These are phyloP conservation scores for Aphidius gifuensis DNA, from an alignment of 1,140 invertebrate species.

Conservation along the genomic window DNA sequence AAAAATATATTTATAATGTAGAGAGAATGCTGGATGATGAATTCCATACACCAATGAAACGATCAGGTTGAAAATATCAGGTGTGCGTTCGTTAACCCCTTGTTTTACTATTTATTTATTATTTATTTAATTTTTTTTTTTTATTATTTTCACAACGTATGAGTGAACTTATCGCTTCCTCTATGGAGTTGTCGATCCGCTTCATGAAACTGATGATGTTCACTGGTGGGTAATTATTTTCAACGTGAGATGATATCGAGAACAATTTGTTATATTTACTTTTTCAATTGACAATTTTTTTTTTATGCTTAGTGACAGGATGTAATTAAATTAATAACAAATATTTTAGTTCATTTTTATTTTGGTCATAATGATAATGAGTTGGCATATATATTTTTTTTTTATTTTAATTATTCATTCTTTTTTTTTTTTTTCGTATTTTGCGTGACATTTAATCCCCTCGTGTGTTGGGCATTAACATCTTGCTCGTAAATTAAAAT, in stretches of 20 bases:
- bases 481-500: no score
- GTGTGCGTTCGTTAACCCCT: conserved; percentile 10
- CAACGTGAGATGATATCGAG: conserved; percentile 14
- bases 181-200: conserved; percentile 2
- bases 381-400: no score
- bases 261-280: neutral
- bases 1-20: no score
- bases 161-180: conserved; percentile 1
- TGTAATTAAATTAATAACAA: no score
- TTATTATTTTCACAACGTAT: conserved; percentile 1
- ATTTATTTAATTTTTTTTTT: neutral
- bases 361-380: no score
- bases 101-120: neutral
- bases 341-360: no score
- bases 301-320: no score
- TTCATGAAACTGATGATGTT: neutral
- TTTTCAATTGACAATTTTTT: no score
- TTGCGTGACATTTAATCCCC: no score
- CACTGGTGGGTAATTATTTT: conserved; percentile 2
- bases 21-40: neutral
- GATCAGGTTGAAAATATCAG: neutral
- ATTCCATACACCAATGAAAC: neutral
- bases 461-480: no score
- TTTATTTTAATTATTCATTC: no score
- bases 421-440: no score